Percentiles rank a stretch among this genome's conserved stretches.
These are phyloP conservation scores for Morinoia aosen DNA, from an alignment of 2,888 invertebrate genomes.

Conservation along the genomic window DNA sequence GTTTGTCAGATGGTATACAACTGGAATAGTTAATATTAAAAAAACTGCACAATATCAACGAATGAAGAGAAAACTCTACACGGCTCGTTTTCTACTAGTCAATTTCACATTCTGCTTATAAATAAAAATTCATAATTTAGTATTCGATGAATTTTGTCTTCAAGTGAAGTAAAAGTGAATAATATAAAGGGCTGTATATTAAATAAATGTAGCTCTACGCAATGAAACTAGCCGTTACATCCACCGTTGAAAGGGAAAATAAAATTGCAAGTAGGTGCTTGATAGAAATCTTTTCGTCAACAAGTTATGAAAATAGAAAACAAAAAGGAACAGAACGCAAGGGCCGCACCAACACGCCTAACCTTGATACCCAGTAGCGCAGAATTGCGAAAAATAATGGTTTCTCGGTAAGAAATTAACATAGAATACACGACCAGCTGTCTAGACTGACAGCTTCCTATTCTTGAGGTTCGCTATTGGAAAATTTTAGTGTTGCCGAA, in stretches of 20 bases:
- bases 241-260: background rate
- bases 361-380: background rate
- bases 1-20: too few species aligned
- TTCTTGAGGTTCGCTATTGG: background rate
- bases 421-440: background rate
- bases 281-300: background rate
- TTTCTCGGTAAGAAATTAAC: background rate
- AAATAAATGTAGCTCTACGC: background rate
- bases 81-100: too few species aligned
- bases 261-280: background rate
- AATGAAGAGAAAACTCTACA: too few species aligned
- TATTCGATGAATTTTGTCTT: background rate
- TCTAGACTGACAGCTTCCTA: background rate
- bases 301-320: background rate
- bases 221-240: background rate
- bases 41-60: too few species aligned
- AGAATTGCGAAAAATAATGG: background rate
- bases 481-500: background rate
- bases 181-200: background rate
- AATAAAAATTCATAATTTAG: background rate
- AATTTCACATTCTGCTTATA: too few species aligned
- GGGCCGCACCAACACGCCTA: background rate
- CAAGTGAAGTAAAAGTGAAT: background rate
- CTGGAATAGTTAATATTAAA: too few species aligned
- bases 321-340: background rate